Base-by-base conservation (phyloP, 2,113 vertebrate genomes). In the Dolichallabes microphthalmus region DNA sequence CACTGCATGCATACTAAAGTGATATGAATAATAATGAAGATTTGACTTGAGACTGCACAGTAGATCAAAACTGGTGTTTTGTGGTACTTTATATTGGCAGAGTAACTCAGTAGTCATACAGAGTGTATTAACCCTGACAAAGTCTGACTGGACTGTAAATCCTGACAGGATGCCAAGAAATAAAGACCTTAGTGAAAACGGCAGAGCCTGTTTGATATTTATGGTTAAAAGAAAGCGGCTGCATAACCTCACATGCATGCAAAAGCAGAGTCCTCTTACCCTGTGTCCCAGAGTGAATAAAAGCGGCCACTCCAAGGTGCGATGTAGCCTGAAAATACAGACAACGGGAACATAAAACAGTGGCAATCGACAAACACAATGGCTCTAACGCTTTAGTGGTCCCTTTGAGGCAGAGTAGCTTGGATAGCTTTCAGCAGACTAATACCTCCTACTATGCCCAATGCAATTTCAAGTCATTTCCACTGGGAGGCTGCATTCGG, bases 281-380 rank as follows among this genome's bases (percentile, higher is more conserved):
- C 98, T 20, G 98, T 99, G 92, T 99, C 98, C 98, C 98, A 99
- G 55, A 99, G 87, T 19, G 98, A 99, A 88, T 99, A 99, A 95
- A 99, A 99, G 68, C 98, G 97, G 75, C 98, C 97, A 92, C 98
- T 99, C 98, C 98, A 99, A 1, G 98, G 98, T 89, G 97, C 98
- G 76, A 99, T 99, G 93, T 99, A 97, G 88, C 98, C 98, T 99
- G 89, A 82, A 89, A 85, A 74, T 82, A 87, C 80, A 78, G 39
- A 86, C 77, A 79, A 78, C 69, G 19, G 76, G 57, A 71, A 66
- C 58, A 89, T 85, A 80, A 89, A 83, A 77, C 19, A 39, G 27
- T 19, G 61, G 83, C 66, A 68, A 64, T 30, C 55, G n/a, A 84
- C 55, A 76, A 79, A 74, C 63, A 60, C 12, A 84, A 58, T 27